Evolutionary conservation across 2,888 invertebrate species (phyloP).

Genomic region (Pristionchus arcanus): DNA sequence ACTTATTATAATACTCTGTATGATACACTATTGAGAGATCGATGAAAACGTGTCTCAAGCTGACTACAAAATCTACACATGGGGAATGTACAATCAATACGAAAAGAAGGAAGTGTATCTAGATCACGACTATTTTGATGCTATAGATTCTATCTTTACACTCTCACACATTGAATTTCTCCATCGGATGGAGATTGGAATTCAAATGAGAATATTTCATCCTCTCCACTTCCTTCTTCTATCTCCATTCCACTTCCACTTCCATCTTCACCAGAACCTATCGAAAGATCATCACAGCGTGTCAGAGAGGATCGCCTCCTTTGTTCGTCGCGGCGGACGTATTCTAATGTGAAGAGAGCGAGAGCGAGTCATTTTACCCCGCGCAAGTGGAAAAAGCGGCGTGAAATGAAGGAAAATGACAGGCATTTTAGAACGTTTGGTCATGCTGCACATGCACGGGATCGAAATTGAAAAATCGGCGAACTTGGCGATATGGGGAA

Average conservation of each 20-base stretch:
- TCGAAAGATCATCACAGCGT: no score
- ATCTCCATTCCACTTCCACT: conserved; percentile 45
- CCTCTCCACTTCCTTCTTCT: conserved; percentile 51
- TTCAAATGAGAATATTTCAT: not conserved
- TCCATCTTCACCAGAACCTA: conserved; percentile 21
- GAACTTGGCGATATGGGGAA: no score
- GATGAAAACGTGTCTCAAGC: not conserved
- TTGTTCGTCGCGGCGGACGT: no score
- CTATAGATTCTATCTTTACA: not conserved
- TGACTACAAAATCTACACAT: not conserved
- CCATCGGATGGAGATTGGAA: not conserved
- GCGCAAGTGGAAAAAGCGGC: no score
- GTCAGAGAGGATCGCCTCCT: no score
- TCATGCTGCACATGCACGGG: no score
- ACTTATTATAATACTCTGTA: conserved; percentile 31
- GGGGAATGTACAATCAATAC: not conserved
- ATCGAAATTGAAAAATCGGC: no score
- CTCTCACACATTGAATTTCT: conserved; percentile 50
- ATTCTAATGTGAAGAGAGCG: no score
- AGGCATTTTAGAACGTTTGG: no score
- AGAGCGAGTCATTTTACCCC: no score
- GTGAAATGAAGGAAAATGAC: no score
- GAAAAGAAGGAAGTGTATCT: not conserved
- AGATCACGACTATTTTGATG: not conserved
- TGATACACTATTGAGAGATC: conserved; percentile 14